Base-by-base conservation (phyloP, 2,888 invertebrate species). In the Himalopsyche japonica region DNA sequence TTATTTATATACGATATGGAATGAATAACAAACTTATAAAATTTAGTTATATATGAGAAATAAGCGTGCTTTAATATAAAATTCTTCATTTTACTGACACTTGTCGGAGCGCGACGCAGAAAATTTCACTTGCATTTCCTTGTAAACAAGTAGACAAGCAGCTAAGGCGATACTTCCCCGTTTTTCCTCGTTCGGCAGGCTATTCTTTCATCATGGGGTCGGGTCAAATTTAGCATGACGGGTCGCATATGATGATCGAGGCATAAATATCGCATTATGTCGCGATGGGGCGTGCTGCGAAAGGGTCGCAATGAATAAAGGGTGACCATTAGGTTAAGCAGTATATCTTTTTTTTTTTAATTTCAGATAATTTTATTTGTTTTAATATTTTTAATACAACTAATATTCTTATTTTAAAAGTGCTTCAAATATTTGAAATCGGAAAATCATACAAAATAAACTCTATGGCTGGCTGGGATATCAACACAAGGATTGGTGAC, bases 161-260 rank as follows among this genome's bases (percentile, higher is more conserved):
- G 30, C 10, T 70, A 70, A 27, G 77, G 77, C 30, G 82, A 84
- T 37, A 64, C 79, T 79, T 76, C 83, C 83, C 76, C 85, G 27
- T 47, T 76, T 79, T 83, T 81, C 32, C 82, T 79, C 84, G 47
- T 64, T 43, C 48, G 43, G 43, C 79, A 18, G 79, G 79, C 84
- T 70, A 70, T 70, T 79, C 79, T 78, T 80, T 79, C 79, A 24
- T 79, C 80, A 79, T 80, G 78, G 82, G 80, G 86, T 47, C 77
- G 87, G 87, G 87, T 87, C 86, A 87, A 87, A 86, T 87, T 87
- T 87, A 85, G 87, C 87, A 87, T 87, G 87, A 87, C 87, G 87
- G 86, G 87, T 87, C 87, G 87, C 87, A 87, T 87, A 87, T 87
- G 87, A 87, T 87, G 87, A 87, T 87, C 87, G 87, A 79, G 85